Percentiles rank a stretch among this genome's conserved stretches.
These are phyloP conservation scores for Danio rerio DNA, from an alignment of 2,113 vertebrate species.

Conservation along the genomic window GRCz12tu NC_133199.1:16745501-16746000, in stretches of 20 bases:
- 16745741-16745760: not conserved
- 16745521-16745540: constrained; percentile 82
- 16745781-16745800: constrained; percentile 23
- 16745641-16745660: not conserved
- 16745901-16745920: not conserved
- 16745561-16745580: constrained; percentile 63
- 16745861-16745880: not conserved
- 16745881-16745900: not conserved
- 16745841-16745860: not conserved
- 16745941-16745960: not conserved
- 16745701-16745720: not conserved
- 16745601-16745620: constrained; percentile 55
- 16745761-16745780: not conserved
- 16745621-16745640: constrained; percentile 5
- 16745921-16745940: not conserved
- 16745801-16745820: constrained; percentile 2
- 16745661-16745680: not conserved
- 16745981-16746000: not conserved
- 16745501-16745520: constrained; percentile 40
- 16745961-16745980: not conserved
- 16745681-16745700: not conserved
- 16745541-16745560: constrained; percentile 77
- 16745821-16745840: constrained; percentile 7
- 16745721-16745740: not conserved
- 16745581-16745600: constrained; percentile 65